These are phyloP conservation scores for Orientallactaga sibirica DNA, from an alignment of 2,797 vertebrate species.

Conservation along the genomic window DNA sequence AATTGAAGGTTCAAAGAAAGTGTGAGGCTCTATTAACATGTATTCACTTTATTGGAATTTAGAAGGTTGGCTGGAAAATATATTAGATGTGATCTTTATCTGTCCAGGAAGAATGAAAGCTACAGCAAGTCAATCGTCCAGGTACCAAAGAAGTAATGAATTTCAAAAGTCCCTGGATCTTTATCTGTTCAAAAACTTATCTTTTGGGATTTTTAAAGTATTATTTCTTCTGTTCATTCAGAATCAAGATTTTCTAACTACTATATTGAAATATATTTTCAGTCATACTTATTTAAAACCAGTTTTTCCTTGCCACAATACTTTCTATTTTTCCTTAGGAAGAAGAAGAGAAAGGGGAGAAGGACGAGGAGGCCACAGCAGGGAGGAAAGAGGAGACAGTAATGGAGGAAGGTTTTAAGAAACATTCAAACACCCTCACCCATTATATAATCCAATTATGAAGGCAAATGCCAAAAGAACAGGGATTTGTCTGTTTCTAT, in stretches of 20 bases:
- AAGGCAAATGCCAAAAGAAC: background rate
- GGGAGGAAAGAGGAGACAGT: background rate
- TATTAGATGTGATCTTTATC: constrained; percentile 4
- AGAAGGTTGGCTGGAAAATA: constrained; percentile 1
- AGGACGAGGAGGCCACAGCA: background rate
- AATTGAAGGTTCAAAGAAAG: constrained; percentile 22
- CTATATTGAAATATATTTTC: constrained; percentile 41
- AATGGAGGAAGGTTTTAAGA: background rate
- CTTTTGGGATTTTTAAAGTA: background rate
- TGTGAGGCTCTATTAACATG: background rate
- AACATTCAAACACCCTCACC: background rate
- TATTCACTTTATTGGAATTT: constrained; percentile 23
- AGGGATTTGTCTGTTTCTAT: background rate
- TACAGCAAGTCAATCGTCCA: background rate
- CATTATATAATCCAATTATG: background rate
- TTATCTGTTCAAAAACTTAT: constrained; percentile 3
- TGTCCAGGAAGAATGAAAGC: background rate
- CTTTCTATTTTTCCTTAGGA: background rate
- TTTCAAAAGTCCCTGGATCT: constrained; percentile 51
- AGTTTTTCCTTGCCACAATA: background rate
- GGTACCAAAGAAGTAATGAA: background rate
- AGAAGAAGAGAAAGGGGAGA: background rate
- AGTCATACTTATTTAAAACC: constrained; percentile 35
- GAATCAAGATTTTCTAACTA: constrained; percentile 13
- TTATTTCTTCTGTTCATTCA: background rate